phyloP scores from a whole-genome alignment of 1,140 invertebrate species.

The Halyomorpha halys region DNA sequence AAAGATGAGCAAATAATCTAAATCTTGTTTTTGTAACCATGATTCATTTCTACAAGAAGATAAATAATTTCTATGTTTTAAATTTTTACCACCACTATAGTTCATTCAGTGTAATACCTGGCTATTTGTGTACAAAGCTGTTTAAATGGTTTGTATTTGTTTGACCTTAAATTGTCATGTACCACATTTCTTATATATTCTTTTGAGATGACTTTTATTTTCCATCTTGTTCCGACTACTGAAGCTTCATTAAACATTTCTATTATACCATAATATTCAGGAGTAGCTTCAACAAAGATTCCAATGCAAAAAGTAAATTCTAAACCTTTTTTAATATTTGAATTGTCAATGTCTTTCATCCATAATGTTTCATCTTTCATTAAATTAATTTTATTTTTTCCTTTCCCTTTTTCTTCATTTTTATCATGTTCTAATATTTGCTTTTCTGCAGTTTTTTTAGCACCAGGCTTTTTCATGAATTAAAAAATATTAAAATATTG shows the following conservation, averaged over 20 bases:
- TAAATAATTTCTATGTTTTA: too few relatives aligned
- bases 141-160: conserved; percentile 8
- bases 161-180: background rate
- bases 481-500: too few relatives aligned
- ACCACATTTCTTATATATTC: conserved; percentile 1
- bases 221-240: background rate
- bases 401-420: too few relatives aligned
- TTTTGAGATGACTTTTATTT: conserved; percentile 5
- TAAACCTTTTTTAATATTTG: background rate
- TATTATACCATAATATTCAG: conserved; percentile 9
- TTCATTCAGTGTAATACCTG: background rate
- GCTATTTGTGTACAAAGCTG: conserved; percentile 1
- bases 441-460: too few relatives aligned
- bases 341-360: background rate
- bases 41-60: too few relatives aligned
- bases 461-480: too few relatives aligned
- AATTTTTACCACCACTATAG: too few relatives aligned
- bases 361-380: background rate
- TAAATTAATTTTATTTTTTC: too few relatives aligned
- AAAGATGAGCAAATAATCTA: too few relatives aligned
- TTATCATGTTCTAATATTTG: too few relatives aligned
- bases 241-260: conserved; percentile 8
- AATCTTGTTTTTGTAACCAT: too few relatives aligned
- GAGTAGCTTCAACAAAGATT: background rate
- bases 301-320: background rate